Evolutionary conservation across 2,797 vertebrate species (phyloP).

Genomic region (Tangara arthus): DNA sequence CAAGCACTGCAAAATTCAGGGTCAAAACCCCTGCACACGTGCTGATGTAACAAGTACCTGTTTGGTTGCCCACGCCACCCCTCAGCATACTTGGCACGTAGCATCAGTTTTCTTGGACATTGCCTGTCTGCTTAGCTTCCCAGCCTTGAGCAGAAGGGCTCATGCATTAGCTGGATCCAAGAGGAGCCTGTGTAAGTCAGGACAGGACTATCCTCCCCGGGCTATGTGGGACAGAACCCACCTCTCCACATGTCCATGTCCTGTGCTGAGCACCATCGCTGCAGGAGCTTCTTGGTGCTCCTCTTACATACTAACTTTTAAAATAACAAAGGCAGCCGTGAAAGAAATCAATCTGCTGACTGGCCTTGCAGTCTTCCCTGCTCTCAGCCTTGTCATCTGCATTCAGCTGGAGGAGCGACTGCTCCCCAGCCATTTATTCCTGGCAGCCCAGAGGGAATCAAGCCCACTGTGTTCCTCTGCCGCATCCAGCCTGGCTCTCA

Average conservation of each 20-base stretch:
- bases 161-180: neutral
- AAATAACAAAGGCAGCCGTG: neutral
- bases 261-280: neutral
- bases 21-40: neutral
- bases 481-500: slow-evolving; percentile 15
- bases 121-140: neutral
- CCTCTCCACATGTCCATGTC: accelerated
- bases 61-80: neutral
- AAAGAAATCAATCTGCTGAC: neutral
- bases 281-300: neutral
- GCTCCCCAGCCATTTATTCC: neutral
- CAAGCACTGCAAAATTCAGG: neutral
- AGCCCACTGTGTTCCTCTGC: neutral
- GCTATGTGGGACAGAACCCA: neutral
- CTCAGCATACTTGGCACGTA: neutral
- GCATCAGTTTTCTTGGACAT: neutral
- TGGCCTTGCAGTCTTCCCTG: neutral
- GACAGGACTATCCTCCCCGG: neutral
- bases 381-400: neutral
- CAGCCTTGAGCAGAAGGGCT: neutral
- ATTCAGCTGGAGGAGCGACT: neutral
- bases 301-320: neutral
- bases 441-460: neutral
- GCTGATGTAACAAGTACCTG: neutral
- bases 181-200: neutral